Evolutionary conservation across 2,888 invertebrate genomes (phyloP).

Genomic region (Tetropium fuscum): DNA sequence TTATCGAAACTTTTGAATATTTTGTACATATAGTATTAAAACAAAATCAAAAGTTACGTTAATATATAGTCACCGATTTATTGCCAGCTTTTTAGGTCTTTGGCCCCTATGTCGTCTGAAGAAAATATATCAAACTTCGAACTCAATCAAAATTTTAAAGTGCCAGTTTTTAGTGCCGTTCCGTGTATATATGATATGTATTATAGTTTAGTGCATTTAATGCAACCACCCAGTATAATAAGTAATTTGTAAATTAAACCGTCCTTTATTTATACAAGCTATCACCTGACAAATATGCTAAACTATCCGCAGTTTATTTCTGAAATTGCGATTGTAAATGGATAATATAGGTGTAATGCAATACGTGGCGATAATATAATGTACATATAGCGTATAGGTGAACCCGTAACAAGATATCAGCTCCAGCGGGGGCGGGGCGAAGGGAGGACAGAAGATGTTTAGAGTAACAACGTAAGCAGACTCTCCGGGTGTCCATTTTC

Average conservation of each 20-base stretch:
- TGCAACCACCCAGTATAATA: no score
- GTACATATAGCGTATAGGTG: slow-evolving; percentile 40
- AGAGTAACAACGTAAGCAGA: slow-evolving; percentile 32
- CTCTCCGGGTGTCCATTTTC: slow-evolving; percentile 55
- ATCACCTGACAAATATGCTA: slow-evolving; percentile 15
- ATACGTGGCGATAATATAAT: slow-evolving; percentile 39
- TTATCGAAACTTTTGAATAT: no score
- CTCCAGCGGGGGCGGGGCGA: background rate
- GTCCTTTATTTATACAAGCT: background rate
- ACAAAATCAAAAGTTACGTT: no score
- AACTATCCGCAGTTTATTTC: slow-evolving; percentile 23
- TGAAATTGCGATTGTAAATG: slow-evolving; percentile 32
- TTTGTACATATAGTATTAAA: no score
- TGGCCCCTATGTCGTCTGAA: no score
- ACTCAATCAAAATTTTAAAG: no score
- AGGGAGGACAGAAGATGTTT: slow-evolving; percentile 24
- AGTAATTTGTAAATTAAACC: background rate
- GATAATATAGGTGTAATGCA: slow-evolving; percentile 30
- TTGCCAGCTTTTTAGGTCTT: no score
- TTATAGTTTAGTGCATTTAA: background rate
- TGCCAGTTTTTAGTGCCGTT: no score
- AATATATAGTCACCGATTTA: no score
- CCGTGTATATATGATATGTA: no score
- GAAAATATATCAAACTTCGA: no score
- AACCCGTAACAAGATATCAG: slow-evolving; percentile 35